phyloP scores from a whole-genome alignment of 2,113 vertebrate genomes.

The Bufo bufo region DNA sequence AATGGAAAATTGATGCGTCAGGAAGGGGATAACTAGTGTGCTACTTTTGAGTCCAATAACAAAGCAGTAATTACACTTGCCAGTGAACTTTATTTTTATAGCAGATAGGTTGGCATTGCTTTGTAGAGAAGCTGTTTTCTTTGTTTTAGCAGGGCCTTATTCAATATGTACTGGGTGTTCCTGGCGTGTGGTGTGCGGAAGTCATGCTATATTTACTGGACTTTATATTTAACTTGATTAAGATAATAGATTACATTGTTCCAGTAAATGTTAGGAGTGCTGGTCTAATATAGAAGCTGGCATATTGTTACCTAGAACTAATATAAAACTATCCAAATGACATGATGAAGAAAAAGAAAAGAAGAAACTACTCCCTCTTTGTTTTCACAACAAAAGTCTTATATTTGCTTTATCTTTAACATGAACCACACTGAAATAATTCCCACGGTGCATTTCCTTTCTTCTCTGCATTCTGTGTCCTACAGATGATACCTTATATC shows the following conservation, averaged over 20 bases:
- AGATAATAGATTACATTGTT: constrained; percentile 52
- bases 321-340: not conserved
- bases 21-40: not conserved
- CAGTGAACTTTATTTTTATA: not conserved
- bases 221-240: not conserved
- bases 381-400: not conserved
- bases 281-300: constrained; percentile 6
- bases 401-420: not conserved
- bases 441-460: constrained; percentile 20
- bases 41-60: not conserved
- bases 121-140: constrained; percentile 3
- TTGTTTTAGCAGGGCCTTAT: not conserved
- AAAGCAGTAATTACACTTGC: not conserved
- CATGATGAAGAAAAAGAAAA: not conserved
- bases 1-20: no score
- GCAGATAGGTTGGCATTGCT: not conserved
- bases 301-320: not conserved
- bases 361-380: not conserved
- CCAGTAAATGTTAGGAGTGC: constrained; percentile 13
- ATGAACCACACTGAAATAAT: not conserved
- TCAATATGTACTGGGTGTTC: constrained; percentile 37
- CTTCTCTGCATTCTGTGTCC: not conserved
- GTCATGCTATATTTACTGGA: not conserved
- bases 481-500: not conserved
- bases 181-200: not conserved